Base-by-base conservation (phyloP, 2,113 vertebrate species). In the Apus apus region DNA sequence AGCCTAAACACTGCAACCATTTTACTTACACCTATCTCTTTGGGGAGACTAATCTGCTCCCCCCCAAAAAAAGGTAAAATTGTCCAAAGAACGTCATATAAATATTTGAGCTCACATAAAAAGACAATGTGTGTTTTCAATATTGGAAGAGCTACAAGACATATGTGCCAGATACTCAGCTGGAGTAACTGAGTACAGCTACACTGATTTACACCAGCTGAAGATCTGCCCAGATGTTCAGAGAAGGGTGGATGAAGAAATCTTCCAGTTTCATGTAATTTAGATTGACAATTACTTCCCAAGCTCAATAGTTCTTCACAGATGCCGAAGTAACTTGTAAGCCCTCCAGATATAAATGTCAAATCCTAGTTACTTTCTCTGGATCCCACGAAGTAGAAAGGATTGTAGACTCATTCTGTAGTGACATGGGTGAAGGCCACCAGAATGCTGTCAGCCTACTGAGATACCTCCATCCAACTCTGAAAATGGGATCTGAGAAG, bases 91-190 rank as follows among this genome's bases (percentile, higher is more conserved):
- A 29, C 9, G 40, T 90, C 32, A 57, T 56, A 71, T 60, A 88
- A 95, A 65, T 90, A 86, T 57, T 92, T 88, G 72, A 64, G n/a
- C 48, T 93, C 71, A 46, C 83, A 90, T 81, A 75, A 81, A 85
- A 95, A 80, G 30, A 60, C 29, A 90, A 92, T 61, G 32, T 81
- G 76, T 90, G 71, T 13, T 91, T 96, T 94, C 80, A 93, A 89
- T 94, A 88, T 15, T 91, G 48, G 21, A 92, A 84, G 53, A 93
- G 36, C 48, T 72, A 2, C 75, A 93, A 86, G 57, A 40, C 5
- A 2, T 6, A 40, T 43, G 18, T 77, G 85, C 90, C 90, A 92
- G 79, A 84, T 84, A 94, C 92, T 95, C 93, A 93, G 85, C 85
- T 93, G 88, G 85, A 95, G 88, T 95, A 96, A 92, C 79, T 51